phyloP scores from a whole-genome alignment of 1,140 invertebrate genomes.

The Drosophila truncata region DNA sequence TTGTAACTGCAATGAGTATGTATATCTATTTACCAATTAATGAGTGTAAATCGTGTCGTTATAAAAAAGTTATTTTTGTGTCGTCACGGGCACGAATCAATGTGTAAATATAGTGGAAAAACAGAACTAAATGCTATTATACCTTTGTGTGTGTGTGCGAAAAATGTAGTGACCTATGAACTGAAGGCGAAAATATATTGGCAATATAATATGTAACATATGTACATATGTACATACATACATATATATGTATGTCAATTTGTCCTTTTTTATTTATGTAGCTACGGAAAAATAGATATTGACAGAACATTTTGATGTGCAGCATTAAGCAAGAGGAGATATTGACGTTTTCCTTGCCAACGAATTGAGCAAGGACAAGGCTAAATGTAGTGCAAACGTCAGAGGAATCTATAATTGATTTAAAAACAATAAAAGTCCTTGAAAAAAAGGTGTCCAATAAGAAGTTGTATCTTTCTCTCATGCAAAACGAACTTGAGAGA shows the following conservation, averaged over 20 bases:
- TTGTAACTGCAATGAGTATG: constrained; percentile 39
- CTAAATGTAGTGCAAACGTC: constrained; percentile 2
- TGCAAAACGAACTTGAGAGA: neutral
- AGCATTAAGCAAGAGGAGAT: constrained; percentile 1
- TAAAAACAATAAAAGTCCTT: constrained; percentile 21
- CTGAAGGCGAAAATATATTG: neutral
- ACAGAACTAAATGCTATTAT: neutral
- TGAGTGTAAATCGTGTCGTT: constrained; percentile 29
- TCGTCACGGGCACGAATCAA: constrained; percentile 21
- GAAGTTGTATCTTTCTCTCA: neutral
- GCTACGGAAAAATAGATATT: constrained; percentile 13
- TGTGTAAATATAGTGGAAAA: constrained; percentile 2
- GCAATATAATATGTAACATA: constrained; percentile 22
- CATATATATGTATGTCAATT: constrained; percentile 8
- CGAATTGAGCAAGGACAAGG: neutral
- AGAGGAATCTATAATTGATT: constrained; percentile 10
- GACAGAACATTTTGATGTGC: constrained; percentile 9
- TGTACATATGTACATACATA: constrained; percentile 2
- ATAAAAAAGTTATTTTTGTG: constrained; percentile 22
- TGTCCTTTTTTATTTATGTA: constrained; percentile 23
- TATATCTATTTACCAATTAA: constrained; percentile 48
- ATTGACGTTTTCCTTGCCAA: constrained; percentile 7
- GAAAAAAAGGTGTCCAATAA: constrained; percentile 8
- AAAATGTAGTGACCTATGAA: constrained; percentile 5
- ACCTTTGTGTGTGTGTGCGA: neutral